Evolutionary conservation across 2,113 vertebrate species (phyloP).

Genomic region (Sula dactylatra): DNA sequence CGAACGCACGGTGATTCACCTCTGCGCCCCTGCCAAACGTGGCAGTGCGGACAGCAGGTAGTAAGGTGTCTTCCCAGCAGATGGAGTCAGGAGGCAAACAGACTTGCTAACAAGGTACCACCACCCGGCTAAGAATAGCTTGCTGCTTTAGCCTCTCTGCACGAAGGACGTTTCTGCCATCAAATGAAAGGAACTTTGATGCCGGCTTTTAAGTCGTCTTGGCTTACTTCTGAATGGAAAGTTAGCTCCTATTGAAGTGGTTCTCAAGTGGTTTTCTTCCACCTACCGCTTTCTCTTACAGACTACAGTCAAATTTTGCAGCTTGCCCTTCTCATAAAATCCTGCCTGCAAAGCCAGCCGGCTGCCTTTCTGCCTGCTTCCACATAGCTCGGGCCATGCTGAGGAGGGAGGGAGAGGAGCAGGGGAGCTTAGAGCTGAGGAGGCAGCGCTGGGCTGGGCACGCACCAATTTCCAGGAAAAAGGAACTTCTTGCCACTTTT

Average conservation of each 20-base stretch:
- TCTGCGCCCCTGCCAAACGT: not conserved
- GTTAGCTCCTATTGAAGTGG: not conserved
- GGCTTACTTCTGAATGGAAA: not conserved
- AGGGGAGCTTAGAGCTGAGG: not conserved
- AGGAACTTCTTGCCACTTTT: not conserved
- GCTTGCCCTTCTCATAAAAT: not conserved
- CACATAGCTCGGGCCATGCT: not conserved
- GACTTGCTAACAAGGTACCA: not conserved
- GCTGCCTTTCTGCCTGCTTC: not conserved
- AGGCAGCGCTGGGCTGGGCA: not conserved
- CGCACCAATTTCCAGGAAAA: not conserved
- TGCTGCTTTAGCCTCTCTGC: not conserved
- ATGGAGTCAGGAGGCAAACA: constrained; percentile 37
- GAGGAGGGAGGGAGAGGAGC: not conserved
- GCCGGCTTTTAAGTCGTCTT: not conserved
- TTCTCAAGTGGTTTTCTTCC: not conserved
- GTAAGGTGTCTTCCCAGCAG: constrained; percentile 43
- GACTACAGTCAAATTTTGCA: not conserved
- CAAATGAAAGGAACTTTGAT: not conserved
- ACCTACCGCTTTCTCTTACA: not conserved
- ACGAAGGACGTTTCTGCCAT: not conserved
- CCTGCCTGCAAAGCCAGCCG: not conserved
- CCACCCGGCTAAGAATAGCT: not conserved
- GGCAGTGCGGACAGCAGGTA: not conserved
- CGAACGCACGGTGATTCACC: not conserved